Conservation (phyloP, 2,888 invertebrate species). For the Mythimna ferrago region DNA sequence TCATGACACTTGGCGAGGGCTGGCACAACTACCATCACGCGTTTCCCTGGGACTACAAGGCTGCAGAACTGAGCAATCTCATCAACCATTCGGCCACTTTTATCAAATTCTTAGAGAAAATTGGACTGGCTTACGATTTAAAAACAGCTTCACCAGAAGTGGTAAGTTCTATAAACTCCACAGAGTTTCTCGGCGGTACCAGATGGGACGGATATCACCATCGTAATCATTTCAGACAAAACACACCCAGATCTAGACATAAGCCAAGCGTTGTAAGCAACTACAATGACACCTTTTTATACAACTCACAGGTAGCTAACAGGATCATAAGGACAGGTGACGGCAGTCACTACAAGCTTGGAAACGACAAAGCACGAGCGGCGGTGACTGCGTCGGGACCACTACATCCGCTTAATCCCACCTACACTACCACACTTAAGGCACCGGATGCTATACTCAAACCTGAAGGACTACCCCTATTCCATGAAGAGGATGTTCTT, state of each 20-base stretch:
- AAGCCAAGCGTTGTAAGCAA: neutral
- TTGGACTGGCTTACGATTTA: conserved; percentile 92
- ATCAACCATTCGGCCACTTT: conserved; percentile 91
- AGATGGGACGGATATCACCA: neutral
- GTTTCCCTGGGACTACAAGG: conserved; percentile 98
- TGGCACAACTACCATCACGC: conserved; percentile 98
- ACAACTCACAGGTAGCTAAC: conserved; percentile 83
- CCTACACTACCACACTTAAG: conserved; percentile 75
- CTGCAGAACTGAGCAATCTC: conserved; percentile 94
- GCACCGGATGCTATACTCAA: conserved; percentile 74
- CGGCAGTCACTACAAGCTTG: conserved; percentile 90
- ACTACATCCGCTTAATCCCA: conserved; percentile 84
- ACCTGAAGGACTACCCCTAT: conserved; percentile 79
- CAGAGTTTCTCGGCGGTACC: neutral
- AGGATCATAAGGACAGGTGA: conserved; percentile 92
- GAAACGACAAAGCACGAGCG: conserved; percentile 77
- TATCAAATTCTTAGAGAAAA: conserved; percentile 90
- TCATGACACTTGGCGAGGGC: conserved; percentile 94
- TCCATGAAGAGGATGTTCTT: conserved; percentile 79
- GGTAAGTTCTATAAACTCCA: conserved; percentile 66
- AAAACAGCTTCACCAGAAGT: conserved; percentile 85
- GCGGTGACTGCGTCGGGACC: conserved; percentile 78
- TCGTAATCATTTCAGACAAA: neutral
- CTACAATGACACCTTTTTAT: neutral
- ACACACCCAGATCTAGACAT: neutral